phyloP scores from a whole-genome alignment of 92 coral and sea anemone genomes.

The Phenganax stokvisi region DNA sequence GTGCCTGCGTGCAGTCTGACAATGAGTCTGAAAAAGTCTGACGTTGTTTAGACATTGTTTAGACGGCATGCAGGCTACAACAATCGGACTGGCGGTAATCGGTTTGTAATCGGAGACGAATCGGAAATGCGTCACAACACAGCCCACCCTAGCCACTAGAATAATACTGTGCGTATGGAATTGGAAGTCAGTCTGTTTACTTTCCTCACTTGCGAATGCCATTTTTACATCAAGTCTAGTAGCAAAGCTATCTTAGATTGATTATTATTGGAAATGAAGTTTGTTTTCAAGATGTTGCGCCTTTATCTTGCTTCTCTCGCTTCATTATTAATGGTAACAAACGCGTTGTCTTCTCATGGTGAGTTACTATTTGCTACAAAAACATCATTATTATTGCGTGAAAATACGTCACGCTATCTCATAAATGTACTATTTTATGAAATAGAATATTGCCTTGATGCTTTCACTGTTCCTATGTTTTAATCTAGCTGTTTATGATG shows the following conservation, averaged over 20 bases:
- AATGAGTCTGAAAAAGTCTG: background rate
- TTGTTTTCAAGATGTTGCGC: background rate
- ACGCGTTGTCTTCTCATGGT: background rate
- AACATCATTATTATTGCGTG: background rate
- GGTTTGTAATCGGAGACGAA: background rate
- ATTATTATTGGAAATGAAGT: background rate
- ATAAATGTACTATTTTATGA: background rate
- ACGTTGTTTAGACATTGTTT: background rate
- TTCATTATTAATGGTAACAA: constrained; percentile 1
- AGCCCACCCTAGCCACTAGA: constrained; percentile 15
- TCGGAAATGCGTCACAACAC: constrained; percentile 15
- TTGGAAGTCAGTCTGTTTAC: background rate
- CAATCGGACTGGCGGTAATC: too few relatives aligned
- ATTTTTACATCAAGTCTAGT: background rate
- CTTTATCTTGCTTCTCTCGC: background rate
- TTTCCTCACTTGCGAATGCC: background rate
- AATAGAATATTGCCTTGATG: background rate
- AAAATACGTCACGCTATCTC: background rate
- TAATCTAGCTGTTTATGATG: background rate
- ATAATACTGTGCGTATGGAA: background rate
- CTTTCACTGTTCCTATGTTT: background rate
- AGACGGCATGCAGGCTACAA: too few relatives aligned
- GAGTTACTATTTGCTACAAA: background rate
- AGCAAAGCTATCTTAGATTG: too few relatives aligned
- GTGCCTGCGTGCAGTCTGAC: too few relatives aligned